Base-by-base conservation (phyloP, 2,888 invertebrate genomes). In the Halocaridina rubra region DNA sequence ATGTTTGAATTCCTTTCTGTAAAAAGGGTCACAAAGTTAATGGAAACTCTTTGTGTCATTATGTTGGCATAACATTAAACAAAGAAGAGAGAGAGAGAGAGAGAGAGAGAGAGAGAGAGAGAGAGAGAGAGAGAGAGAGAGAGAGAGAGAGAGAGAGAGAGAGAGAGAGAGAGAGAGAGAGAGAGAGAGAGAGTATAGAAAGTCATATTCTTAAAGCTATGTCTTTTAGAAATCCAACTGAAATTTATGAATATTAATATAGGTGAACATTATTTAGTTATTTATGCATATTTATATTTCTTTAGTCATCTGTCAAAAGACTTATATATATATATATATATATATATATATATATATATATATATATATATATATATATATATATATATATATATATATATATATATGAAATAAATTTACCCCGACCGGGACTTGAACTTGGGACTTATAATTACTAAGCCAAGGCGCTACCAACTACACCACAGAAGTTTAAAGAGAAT, bases 151-250 rank as follows among this genome's bases (percentile, higher is more conserved):
- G 33, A 22, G 69, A 79, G 79, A 71, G 33, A 69, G 22, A 39
- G 79, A 72, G 69, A 71, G 69, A 39, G 69, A 69, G 79, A 79
- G 67, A 79, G 69, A 24, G 64, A 64, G 64, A 64, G 64, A 24
- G 24, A 64, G 64, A 29, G 29, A 29, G 29, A 64, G 64, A 29
- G 24, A n/a, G 27, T 64, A 24, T 29, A 29, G 64, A 64, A 64
- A 64, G n/a, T n/a, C n/a, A n/a, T n/a, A n/a, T n/a, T n/a, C n/a
- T n/a, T n/a, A n/a, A n/a, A n/a, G n/a, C n/a, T n/a, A n/a, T n/a
- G n/a, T n/a, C n/a, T n/a, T n/a, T n/a, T n/a, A n/a, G n/a, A n/a
- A n/a, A n/a, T n/a, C n/a, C n/a, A n/a, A n/a, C n/a, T n/a, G n/a
- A n/a, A n/a, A n/a, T n/a, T 46, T 53, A n/a, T 53, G 19, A 53